Conservation (phyloP, 2,888 invertebrate genomes). For the Psylliodes chrysocephalus region DNA sequence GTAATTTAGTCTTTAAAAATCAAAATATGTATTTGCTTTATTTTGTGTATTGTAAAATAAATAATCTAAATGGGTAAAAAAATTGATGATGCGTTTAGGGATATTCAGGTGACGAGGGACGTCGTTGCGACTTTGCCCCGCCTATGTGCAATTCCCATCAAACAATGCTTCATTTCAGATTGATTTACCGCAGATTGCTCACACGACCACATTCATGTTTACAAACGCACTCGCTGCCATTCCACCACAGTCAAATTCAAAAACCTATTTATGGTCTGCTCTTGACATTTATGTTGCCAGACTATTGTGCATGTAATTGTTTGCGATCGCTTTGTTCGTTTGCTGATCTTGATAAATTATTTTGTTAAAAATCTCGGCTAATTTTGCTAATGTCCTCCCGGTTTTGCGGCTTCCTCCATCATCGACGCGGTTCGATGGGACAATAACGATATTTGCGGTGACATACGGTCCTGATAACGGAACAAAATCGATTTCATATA, state of each 20-base stretch:
- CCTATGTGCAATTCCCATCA: slow-evolving; percentile 52
- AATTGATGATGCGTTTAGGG: no score
- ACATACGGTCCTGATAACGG: no score
- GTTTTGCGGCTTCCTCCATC: slow-evolving; percentile 13
- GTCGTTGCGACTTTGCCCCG: not conserved
- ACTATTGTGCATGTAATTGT: slow-evolving; percentile 45
- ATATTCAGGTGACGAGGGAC: not conserved
- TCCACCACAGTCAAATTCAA: slow-evolving; percentile 43
- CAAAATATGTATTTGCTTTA: no score
- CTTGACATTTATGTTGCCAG: slow-evolving; percentile 45
- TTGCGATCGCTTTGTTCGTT: slow-evolving; percentile 42
- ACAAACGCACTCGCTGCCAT: slow-evolving; percentile 42
- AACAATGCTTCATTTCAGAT: slow-evolving; percentile 60
- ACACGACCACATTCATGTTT: slow-evolving; percentile 49
- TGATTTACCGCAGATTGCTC: slow-evolving; percentile 61
- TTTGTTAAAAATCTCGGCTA: slow-evolving; percentile 25
- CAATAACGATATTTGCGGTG: not conserved
- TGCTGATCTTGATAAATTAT: slow-evolving; percentile 38
- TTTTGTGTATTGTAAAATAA: no score
- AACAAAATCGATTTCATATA: no score
- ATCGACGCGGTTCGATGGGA: not conserved
- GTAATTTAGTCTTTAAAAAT: no score
- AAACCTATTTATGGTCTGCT: slow-evolving; percentile 44
- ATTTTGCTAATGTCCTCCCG: slow-evolving; percentile 19
- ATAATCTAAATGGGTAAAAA: no score